Evolutionary conservation across 2,113 vertebrate genomes (phyloP).

Genomic region (Grallaria varia): DNA sequence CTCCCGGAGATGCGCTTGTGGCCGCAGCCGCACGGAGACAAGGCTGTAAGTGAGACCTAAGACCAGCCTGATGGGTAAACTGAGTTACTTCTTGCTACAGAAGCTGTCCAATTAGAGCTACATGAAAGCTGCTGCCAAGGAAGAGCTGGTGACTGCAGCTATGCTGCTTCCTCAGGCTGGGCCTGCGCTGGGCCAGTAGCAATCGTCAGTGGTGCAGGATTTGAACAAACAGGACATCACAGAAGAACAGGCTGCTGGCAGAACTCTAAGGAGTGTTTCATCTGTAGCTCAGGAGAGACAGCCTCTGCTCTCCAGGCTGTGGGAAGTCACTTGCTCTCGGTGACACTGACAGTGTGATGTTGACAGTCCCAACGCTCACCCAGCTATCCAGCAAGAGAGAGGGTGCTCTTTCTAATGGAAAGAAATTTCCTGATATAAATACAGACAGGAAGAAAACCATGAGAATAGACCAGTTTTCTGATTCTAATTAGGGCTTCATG

Average conservation of each 20-base stretch:
- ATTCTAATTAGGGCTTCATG: slow-evolving; percentile 2
- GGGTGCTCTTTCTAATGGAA: background rate
- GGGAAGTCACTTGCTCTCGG: background rate
- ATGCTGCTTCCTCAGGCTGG: background rate
- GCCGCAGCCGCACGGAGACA: background rate
- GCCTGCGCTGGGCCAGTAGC: background rate
- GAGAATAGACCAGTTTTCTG: background rate
- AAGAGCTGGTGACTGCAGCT: background rate
- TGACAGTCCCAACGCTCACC: fast-evolving
- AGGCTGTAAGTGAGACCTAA: background rate
- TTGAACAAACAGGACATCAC: background rate
- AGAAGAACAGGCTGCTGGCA: background rate
- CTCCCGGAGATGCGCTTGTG: background rate
- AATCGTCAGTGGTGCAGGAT: fast-evolving
- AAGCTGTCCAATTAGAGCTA: background rate
- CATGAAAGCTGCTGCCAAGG: background rate
- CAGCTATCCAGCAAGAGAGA: background rate
- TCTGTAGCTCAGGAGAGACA: background rate
- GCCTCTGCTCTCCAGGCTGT: background rate
- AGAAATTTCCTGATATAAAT: background rate
- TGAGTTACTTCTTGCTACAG: background rate
- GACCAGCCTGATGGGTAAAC: background rate
- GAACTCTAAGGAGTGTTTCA: background rate
- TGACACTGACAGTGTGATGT: background rate
- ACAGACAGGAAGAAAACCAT: background rate